Evolutionary conservation across 2,113 vertebrate species (phyloP).

Genomic region (Dicentrarchus labrax): DNA sequence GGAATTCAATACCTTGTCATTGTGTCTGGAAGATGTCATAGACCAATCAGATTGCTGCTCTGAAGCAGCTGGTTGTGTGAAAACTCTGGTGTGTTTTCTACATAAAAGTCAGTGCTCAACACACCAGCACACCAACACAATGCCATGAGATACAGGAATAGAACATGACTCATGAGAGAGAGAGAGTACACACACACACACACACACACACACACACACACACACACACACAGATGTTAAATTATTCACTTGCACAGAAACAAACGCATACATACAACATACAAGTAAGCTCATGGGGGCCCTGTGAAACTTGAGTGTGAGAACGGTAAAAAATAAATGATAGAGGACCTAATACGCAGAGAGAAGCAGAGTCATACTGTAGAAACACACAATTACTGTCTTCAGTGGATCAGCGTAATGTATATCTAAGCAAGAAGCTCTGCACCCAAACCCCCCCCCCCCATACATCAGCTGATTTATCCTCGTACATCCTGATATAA

Average conservation of each 20-base stretch:
- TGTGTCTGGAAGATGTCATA: background rate
- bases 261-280: background rate
- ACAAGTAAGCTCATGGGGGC: background rate
- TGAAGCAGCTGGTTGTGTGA: constrained; percentile 29
- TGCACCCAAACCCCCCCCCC: too few relatives aligned
- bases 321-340: background rate
- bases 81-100: constrained; percentile 12
- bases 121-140: background rate
- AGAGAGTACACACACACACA: background rate
- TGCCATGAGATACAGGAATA: constrained; percentile 49
- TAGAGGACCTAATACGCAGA: background rate
- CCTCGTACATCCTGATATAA: background rate
- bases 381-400: background rate
- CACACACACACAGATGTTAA: background rate
- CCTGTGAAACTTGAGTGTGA: background rate
- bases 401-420: background rate
- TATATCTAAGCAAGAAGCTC: background rate
- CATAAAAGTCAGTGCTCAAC: constrained; percentile 4
- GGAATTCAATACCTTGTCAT: background rate
- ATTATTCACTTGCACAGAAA: constrained; percentile 1
- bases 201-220: background rate
- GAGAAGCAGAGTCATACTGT: background rate
- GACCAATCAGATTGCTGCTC: constrained; percentile 13
- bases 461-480: too few relatives aligned
- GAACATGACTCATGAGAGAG: constrained; percentile 46